Evolutionary conservation across 1,140 invertebrate species (phyloP).

Genomic region (Aphidius ervi): DNA sequence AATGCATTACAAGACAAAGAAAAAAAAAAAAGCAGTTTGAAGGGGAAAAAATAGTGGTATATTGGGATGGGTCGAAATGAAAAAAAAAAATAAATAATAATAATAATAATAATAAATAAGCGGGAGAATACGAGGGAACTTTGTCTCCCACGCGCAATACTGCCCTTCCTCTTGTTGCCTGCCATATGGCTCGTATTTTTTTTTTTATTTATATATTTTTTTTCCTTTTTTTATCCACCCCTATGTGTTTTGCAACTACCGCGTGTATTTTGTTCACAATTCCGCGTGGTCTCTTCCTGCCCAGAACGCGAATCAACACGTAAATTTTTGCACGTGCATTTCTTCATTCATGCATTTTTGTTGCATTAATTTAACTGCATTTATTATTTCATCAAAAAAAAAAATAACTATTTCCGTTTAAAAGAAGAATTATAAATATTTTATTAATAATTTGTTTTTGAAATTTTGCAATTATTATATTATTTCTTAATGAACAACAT

Average conservation of each 20-base stretch:
- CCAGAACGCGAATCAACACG: conserved; percentile 18
- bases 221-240: conserved; percentile 36
- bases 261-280: neutral
- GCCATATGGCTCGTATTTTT: conserved; percentile 44
- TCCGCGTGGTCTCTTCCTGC: conserved; percentile 18
- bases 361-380: no score
- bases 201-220: conserved; percentile 33
- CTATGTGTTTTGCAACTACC: conserved; percentile 21
- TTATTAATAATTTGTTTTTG: neutral
- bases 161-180: conserved; percentile 34
- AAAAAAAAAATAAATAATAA: conserved; percentile 10
- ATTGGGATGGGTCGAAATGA: conserved; percentile 20
- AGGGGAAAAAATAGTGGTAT: conserved; percentile 19
- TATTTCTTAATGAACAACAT: neutral
- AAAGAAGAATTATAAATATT: no score
- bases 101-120: conserved; percentile 28
- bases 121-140: conserved; percentile 30
- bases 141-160: conserved; percentile 40
- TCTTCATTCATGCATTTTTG: conserved; percentile 3
- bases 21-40: no score
- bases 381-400: no score
- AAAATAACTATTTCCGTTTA: no score
- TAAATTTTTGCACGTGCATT: conserved; percentile 8
- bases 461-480: neutral
- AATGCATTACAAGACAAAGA: no score